Evolutionary conservation across 2,888 invertebrate species (phyloP).

Genomic region (Thecophora atra): DNA sequence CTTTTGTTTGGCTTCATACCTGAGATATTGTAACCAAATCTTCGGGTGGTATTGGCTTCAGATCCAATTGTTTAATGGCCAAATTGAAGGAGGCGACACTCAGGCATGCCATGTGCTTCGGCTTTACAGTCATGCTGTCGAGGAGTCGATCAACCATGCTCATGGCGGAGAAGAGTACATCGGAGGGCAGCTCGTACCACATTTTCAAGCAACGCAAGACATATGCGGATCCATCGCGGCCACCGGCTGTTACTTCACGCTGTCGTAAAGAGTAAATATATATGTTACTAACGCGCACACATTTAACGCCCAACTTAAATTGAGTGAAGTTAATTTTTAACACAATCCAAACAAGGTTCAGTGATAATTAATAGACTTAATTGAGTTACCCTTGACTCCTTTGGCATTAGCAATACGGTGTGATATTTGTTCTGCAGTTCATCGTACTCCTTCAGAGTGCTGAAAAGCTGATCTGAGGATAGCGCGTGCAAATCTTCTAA

Average conservation of each 20-base stretch:
- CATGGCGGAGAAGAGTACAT: slow-evolving; percentile 80
- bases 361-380: slow-evolving; percentile 1
- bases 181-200: slow-evolving; percentile 84
- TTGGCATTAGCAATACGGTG: slow-evolving; percentile 74
- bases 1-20: slow-evolving; percentile 50
- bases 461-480: slow-evolving; percentile 67
- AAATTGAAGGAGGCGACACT: slow-evolving; percentile 87
- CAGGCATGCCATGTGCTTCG: slow-evolving; percentile 88
- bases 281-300: too few species aligned
- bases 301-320: not conserved
- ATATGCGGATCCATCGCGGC: slow-evolving; percentile 83
- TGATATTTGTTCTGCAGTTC: slow-evolving; percentile 77
- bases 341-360: too few species aligned
- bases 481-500: slow-evolving; percentile 59
- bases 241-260: slow-evolving; percentile 78
- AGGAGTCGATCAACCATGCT: slow-evolving; percentile 84
- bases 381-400: slow-evolving; percentile 70
- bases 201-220: slow-evolving; percentile 83
- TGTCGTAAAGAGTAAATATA: slow-evolving; percentile 37
- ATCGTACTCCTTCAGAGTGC: slow-evolving; percentile 74
- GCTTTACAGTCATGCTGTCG: slow-evolving; percentile 82
- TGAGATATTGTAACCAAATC: slow-evolving; percentile 73
- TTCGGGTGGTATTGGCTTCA: slow-evolving; percentile 71
- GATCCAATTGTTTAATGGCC: slow-evolving; percentile 75
- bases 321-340: not conserved